Conservation (phyloP, 2,113 vertebrate species). For the Ctenomys sociabilis region DNA sequence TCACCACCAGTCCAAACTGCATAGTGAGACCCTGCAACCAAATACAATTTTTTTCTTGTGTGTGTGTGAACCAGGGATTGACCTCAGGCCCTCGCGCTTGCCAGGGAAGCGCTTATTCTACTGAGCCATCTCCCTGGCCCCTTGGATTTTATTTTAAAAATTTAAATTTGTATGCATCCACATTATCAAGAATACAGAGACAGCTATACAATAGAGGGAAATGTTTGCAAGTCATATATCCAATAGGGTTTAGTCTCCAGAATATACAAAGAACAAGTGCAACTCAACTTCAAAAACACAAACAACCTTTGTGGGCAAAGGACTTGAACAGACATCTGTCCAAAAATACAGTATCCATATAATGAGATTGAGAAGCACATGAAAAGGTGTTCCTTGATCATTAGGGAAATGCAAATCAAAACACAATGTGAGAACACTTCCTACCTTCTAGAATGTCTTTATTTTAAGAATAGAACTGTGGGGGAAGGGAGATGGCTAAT, state of each 20-base stretch:
- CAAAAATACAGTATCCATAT: neutral
- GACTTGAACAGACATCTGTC: neutral
- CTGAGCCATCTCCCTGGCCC: too few relatives aligned
- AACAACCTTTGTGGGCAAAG: neutral
- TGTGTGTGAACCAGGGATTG: too few relatives aligned
- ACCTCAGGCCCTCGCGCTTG: too few relatives aligned
- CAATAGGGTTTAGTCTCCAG: neutral
- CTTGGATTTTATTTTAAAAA: neutral
- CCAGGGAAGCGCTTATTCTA: too few relatives aligned
- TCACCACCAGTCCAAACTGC: too few relatives aligned
- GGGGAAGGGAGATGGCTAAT: too few relatives aligned
- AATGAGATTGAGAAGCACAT: neutral
- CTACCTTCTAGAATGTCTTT: neutral
- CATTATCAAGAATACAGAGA: neutral
- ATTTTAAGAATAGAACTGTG: neutral
- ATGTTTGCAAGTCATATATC: neutral
- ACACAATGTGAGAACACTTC: neutral
- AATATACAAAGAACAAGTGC: conserved; percentile 9
- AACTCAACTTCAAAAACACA: conserved; percentile 15
- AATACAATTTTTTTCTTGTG: too few relatives aligned
- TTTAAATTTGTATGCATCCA: neutral
- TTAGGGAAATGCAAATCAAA: conserved; percentile 30
- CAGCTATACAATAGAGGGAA: neutral
- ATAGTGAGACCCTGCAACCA: too few relatives aligned
- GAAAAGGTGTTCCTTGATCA: neutral